A percentile compares a stretch with the other conserved stretches of the same genome.
These are phyloP conservation scores for Drosophila grimshawi DNA, from an alignment of 1,140 invertebrate genomes.

Conservation along the genomic window DNA sequence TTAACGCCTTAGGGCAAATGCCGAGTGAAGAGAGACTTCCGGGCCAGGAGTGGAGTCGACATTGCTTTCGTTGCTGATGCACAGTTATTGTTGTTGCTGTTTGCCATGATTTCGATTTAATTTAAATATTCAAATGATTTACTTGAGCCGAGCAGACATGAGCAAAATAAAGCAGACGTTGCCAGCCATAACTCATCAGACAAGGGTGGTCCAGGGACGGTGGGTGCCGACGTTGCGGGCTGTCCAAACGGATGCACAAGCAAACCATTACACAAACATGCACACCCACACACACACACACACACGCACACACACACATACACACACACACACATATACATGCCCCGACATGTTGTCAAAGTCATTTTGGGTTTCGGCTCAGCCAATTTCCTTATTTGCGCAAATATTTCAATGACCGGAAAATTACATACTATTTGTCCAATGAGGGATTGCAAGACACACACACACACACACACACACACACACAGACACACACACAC, in stretches of 20 bases:
- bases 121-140: slow-evolving; percentile 81
- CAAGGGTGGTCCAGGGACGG: neutral
- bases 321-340: slow-evolving; percentile 2
- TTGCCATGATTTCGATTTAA: slow-evolving; percentile 65
- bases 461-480: slow-evolving; percentile 19
- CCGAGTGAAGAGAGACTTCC: slow-evolving; percentile 15
- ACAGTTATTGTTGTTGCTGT: slow-evolving; percentile 35
- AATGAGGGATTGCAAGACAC: slow-evolving; percentile 41
- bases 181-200: slow-evolving; percentile 69
- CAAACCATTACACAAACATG: slow-evolving; percentile 26
- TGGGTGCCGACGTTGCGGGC: slow-evolving; percentile 12
- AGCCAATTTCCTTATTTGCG: slow-evolving; percentile 76
- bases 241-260: slow-evolving; percentile 31
- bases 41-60: slow-evolving; percentile 8
- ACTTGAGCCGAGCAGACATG: slow-evolving; percentile 52
- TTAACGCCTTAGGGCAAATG: slow-evolving; percentile 64
- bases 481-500: too few relatives aligned
- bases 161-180: slow-evolving; percentile 51
- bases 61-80: slow-evolving; percentile 4
- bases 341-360: slow-evolving; percentile 55
- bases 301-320: slow-evolving; percentile 4
- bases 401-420: slow-evolving; percentile 80
- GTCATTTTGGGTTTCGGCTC: slow-evolving; percentile 54
- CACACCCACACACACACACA: slow-evolving; percentile 9
- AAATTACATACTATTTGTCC: slow-evolving; percentile 80